A percentile compares a stretch with the other conserved stretches of the same genome.
Conservation (phyloP, 2,888 invertebrate species). For the Thereva nobilitata region DNA sequence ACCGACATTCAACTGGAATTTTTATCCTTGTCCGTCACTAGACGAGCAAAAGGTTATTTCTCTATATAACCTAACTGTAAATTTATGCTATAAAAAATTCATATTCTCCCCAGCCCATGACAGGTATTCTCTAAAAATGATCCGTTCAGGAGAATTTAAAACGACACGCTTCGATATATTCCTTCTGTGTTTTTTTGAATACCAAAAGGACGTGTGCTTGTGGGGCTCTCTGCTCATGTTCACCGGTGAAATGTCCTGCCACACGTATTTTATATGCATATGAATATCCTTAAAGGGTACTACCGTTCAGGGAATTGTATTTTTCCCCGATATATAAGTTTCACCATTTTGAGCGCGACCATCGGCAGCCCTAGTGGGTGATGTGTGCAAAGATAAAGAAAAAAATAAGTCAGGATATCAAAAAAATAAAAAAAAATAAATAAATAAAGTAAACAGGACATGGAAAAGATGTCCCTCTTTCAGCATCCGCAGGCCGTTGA, state of each 20-base stretch:
- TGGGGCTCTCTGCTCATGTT: background rate
- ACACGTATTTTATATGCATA: constrained; percentile 39
- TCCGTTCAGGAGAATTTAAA: constrained; percentile 37
- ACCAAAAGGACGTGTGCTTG: constrained; percentile 1
- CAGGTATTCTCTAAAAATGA: constrained; percentile 26
- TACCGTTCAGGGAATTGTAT: constrained; percentile 31
- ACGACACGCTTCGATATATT: constrained; percentile 37
- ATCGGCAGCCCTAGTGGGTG: no score
- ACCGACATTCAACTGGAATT: constrained; percentile 16
- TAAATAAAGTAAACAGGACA: background rate
- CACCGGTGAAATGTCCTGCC: constrained; percentile 16
- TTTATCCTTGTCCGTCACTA: constrained; percentile 35
- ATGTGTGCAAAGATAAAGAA: no score
- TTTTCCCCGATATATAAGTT: constrained; percentile 8
- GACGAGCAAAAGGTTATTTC: constrained; percentile 28
- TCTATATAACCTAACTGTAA: constrained; percentile 21
- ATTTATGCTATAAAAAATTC: constrained; percentile 26
- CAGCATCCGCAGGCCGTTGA: constrained; percentile 21
- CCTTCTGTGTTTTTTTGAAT: constrained; percentile 14
- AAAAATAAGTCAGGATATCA: no score
- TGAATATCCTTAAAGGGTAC: constrained; percentile 33
- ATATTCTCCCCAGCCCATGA: constrained; percentile 25
- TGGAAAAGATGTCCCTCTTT: background rate
- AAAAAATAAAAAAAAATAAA: background rate
- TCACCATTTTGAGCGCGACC: no score